Evolutionary conservation across 2,797 vertebrate species (phyloP), one percentile per base, ranked within the genome.

Genomic region (Pantherophis vulpinus): DNA sequence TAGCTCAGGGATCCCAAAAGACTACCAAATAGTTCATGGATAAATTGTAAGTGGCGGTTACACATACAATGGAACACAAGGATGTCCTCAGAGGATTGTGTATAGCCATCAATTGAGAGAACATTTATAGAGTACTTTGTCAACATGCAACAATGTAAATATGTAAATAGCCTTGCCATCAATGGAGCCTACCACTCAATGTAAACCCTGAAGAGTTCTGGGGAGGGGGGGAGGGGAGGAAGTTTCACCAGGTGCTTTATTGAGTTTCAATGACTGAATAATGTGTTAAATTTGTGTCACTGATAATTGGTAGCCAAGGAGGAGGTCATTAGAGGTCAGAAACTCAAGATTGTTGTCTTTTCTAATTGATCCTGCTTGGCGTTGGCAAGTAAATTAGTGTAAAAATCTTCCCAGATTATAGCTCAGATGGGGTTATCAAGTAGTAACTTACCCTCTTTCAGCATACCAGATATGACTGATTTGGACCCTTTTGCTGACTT

Each of bases 211-310:
- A 70, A 70, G n/a, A 32, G n/a, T 70, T 32, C n/a, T 29, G 2
- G 5, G 13, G 2, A 10, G 4, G 14, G 1, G 0, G 0, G 25
- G 8, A 0, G 0, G 25, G n/a, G 32, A 70, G 63, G 29, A 70
- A 32, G 29, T 18, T 63, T 63, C 61, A 63, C 27, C n/a, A 32
- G 14, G n/a, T 70, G n/a, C n/a, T 70, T 70, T 70, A 32, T 32
- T 32, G n/a, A 32, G 14, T 70, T 70, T 70, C 66, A 70, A 2
- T 32, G 66, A 32, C n/a, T 32, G n/a, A 3, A 70, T 70, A 32
- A 70, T 32, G n/a, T 32, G n/a, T 70, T 70, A 7, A 32, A 29
- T 63, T 63, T 63, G 60, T 70, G 66, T 32, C 66, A 70, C 14
- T 32, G 14, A 70, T 70, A 70, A 63, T 3, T 70, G n/a, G n/a